A percentile compares a stretch with the other conserved stretches of the same genome.
Conservation (phyloP, 2,797 vertebrate species). For the Pseudopleuronectes americanus region DNA sequence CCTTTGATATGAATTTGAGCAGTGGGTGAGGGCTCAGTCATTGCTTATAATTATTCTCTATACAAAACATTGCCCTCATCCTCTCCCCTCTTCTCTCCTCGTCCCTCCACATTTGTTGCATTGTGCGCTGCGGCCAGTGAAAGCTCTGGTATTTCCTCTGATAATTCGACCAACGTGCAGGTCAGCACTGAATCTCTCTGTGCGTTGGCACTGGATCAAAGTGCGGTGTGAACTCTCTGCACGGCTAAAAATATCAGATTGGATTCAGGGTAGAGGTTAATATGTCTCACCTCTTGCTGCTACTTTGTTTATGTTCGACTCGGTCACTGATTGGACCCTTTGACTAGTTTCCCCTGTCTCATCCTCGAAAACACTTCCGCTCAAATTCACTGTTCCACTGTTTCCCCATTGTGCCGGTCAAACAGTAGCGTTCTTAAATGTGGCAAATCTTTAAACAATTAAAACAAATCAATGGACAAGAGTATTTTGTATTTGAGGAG, state of each 20-base stretch:
- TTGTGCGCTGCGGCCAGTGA: conserved; percentile 63
- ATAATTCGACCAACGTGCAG: conserved; percentile 74
- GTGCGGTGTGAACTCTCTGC: conserved; percentile 31
- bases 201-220: conserved; percentile 53
- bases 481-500: too few relatives aligned
- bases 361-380: conserved; percentile 26
- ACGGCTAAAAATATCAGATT: conserved; percentile 73
- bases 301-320: conserved; percentile 61
- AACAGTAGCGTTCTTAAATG: neutral
- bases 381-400: neutral
- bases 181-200: conserved; percentile 63
- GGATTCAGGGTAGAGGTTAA: conserved; percentile 67
- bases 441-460: neutral
- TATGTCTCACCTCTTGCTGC: conserved; percentile 61
- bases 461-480: neutral
- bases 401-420: conserved; percentile 15
- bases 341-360: conserved; percentile 40
- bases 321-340: conserved; percentile 37
- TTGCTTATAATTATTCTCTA: neutral
- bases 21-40: neutral
- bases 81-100: conserved; percentile 2
- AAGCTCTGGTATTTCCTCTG: conserved; percentile 79
- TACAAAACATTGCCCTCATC: neutral
- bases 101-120: conserved; percentile 31
- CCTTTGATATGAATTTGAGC: neutral